A percentile compares a stretch with the other conserved stretches of the same genome.
Evolutionary conservation across 2,888 invertebrate genomes (phyloP).

Genomic region (Silvanus unidentatus): DNA sequence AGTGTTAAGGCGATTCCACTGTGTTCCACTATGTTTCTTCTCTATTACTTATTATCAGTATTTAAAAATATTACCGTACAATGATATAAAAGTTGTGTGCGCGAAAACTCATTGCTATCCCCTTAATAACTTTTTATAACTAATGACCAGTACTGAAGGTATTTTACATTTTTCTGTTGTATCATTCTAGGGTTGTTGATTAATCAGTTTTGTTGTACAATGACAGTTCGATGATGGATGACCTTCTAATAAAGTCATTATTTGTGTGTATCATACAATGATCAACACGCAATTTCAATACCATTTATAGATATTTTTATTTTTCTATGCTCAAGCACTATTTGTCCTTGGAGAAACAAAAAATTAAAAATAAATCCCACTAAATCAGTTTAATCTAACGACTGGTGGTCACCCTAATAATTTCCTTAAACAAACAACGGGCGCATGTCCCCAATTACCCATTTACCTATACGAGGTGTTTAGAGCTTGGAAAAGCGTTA

Average conservation of each 20-base stretch:
- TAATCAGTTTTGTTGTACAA: conserved; percentile 26
- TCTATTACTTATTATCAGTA: not conserved
- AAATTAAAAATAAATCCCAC: too few relatives aligned
- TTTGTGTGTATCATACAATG: conserved; percentile 4
- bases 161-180: too few relatives aligned
- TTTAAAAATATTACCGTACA: not conserved
- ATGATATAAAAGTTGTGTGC: too few relatives aligned
- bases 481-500: conserved; percentile 30
- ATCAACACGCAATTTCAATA: too few relatives aligned
- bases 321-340: too few relatives aligned
- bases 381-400: too few relatives aligned
- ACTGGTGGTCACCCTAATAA: conserved; percentile 19
- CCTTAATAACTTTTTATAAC: too few relatives aligned
- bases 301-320: too few relatives aligned
- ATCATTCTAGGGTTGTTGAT: conserved; percentile 4
- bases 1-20: too few relatives aligned
- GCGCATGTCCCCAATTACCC: conserved; percentile 40
- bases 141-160: too few relatives aligned
- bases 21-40: not conserved
- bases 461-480: conserved; percentile 40
- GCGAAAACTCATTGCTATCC: too few relatives aligned
- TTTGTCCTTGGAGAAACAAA: too few relatives aligned
- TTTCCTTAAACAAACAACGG: conserved; percentile 37
- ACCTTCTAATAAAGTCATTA: conserved; percentile 41
- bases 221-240: conserved; percentile 40